These are phyloP conservation scores for Ceratina australensis DNA, from an alignment of 1,140 invertebrate species.

Conservation along the genomic window DNA sequence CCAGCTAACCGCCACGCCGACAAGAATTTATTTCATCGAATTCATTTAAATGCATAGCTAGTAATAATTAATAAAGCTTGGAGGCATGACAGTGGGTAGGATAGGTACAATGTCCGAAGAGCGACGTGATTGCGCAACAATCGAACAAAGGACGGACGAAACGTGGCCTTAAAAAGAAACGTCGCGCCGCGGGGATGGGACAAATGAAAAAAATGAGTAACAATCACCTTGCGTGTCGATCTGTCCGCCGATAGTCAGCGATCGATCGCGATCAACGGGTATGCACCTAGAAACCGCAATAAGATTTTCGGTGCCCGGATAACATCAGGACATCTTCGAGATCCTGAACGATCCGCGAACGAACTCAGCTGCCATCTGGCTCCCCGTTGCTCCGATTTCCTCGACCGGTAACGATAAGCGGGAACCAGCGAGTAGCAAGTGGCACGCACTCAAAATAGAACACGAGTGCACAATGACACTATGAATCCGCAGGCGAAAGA, in stretches of 20 bases:
- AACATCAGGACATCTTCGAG: slow-evolving; percentile 2
- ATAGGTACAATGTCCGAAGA: background rate
- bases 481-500: background rate
- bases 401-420: slow-evolving; percentile 31
- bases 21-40: no score
- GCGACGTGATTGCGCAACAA: slow-evolving; percentile 15
- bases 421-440: background rate
- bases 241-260: background rate
- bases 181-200: background rate
- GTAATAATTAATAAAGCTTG: no score
- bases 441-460: background rate
- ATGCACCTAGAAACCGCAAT: background rate
- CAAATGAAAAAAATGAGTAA: slow-evolving; percentile 6
- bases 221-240: slow-evolving; percentile 35
- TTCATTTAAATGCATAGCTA: no score
- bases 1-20: background rate
- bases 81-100: no score
- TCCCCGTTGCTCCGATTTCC: slow-evolving; percentile 19
- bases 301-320: slow-evolving; percentile 3
- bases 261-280: slow-evolving; percentile 7
- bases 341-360: slow-evolving; percentile 7
- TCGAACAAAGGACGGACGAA: background rate
- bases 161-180: slow-evolving; percentile 31
- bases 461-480: slow-evolving; percentile 6
- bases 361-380: slow-evolving; percentile 42